Evolutionary conservation across 1,140 invertebrate genomes (phyloP).

Genomic region (Hycleus phaleratus): DNA sequence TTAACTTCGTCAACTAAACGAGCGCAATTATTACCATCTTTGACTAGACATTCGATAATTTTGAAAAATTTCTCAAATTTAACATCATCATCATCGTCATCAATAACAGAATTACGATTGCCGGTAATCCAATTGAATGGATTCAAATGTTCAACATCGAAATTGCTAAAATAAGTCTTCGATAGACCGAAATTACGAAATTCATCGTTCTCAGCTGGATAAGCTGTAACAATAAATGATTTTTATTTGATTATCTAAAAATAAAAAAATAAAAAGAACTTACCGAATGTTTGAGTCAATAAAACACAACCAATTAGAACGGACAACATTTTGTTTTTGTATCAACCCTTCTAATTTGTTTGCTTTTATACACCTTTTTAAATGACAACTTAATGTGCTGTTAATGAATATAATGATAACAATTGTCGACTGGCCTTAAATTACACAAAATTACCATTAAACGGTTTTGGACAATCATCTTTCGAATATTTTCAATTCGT

Average conservation of each 20-base stretch:
- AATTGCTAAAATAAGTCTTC: not conserved
- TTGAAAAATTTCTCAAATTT: not conserved
- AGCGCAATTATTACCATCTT: not conserved
- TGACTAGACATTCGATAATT: not conserved
- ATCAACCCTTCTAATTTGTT: not conserved
- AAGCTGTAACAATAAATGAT: not conserved
- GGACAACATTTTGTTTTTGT: not conserved
- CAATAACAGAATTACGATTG: not conserved
- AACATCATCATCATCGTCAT: not conserved
- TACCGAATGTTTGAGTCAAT: not conserved
- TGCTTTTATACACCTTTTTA: constrained; percentile 1
- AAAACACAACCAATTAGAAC: not conserved
- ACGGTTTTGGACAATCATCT: not conserved
- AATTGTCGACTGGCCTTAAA: not conserved
- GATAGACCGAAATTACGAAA: not conserved
- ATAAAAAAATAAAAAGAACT: not conserved
- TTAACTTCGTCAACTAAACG: not conserved
- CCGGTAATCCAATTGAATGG: not conserved
- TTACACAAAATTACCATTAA: not conserved
- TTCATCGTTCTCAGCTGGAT: not conserved
- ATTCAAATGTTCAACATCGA: not conserved
- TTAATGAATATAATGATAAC: constrained; percentile 1
- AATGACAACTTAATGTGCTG: not conserved
- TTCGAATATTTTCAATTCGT: not conserved
- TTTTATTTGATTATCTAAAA: too few species aligned